Base-by-base conservation (phyloP, 2,888 invertebrate species). In the Hydrotaea cyrtoneurina region DNA sequence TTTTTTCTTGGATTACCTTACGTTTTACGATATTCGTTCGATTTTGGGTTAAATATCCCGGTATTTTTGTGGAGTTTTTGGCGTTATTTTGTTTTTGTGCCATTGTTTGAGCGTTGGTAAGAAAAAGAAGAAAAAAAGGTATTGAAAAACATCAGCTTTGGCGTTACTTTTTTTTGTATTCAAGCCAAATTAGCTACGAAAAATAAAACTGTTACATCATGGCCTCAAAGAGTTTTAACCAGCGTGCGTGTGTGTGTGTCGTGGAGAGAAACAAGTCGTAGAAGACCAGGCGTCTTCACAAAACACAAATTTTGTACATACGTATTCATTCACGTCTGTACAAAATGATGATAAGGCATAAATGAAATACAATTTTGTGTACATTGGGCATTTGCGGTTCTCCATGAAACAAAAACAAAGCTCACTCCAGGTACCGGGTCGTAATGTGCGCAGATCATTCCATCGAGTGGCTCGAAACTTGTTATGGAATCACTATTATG, bases 31-130 rank as follows among this genome's bases (percentile, higher is more conserved):
- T 39, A 21, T 23, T n/a, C n/a, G 0, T 69, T 64, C 21, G 55
- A 11, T 69, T 80, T 80, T 74, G 39, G 80, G 80, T 80, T 83
- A 62, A 74, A 80, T 77, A 50, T 23, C 53, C 77, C 69, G 80
- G 69, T 64, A 31, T n/a, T 43, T 64, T 26, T 71, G n/a, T 31
- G 21, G 4, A 26, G 3, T 31, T 50, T 72, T 17, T 77, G 23
- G 23, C 36, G 8, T 31, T 31, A 31, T 7, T 31, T 64, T 53
- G 62, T 43, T 80, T 73, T 8, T 13, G 39, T 66, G 19, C 13
- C 13, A 17, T 39, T 4, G 17, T 11, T 39, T 4, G 17, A 19
- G 2, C 3, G 31, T 31, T 31, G 31, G 39, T 66, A 69, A 26
- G 11, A 10, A 3, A 8, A 36, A 36, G 4, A 8, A 36, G 36